Conservation (phyloP, 2,888 invertebrate species). For the Neria commutata region DNA sequence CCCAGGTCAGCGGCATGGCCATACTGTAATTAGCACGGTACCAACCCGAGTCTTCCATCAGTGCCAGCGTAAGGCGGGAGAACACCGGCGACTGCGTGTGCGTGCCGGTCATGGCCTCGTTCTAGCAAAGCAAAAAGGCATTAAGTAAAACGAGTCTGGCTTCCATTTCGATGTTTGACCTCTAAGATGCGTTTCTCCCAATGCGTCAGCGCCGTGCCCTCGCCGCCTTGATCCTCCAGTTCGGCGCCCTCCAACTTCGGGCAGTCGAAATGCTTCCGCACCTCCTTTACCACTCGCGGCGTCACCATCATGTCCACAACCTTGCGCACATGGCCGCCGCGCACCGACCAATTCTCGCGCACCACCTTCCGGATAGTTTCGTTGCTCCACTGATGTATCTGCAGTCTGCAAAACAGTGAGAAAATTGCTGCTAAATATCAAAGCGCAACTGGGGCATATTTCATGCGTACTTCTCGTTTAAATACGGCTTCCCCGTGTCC, state of each 20-base stretch:
- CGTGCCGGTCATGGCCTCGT: slow-evolving; percentile 99
- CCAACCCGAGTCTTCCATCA: slow-evolving; percentile 99
- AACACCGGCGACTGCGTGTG: slow-evolving; percentile 98
- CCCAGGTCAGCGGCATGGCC: slow-evolving; percentile 91
- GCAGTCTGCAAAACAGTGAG: slow-evolving; percentile 66
- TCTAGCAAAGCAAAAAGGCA: slow-evolving; percentile 65
- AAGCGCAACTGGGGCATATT: slow-evolving; percentile 4
- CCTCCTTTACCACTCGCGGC: slow-evolving; percentile 87
- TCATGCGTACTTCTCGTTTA: slow-evolving; percentile 80
- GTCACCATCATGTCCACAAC: slow-evolving; percentile 89
- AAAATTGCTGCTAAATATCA: background rate
- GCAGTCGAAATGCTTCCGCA: slow-evolving; percentile 85
- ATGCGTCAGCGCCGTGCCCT: slow-evolving; percentile 95
- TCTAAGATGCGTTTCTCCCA: slow-evolving; percentile 99
- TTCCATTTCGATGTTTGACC: slow-evolving; percentile 63
- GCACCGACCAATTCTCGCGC: slow-evolving; percentile 77
- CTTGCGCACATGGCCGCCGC: slow-evolving; percentile 75
- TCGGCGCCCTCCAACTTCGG: slow-evolving; percentile 91
- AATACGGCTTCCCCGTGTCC: slow-evolving; percentile 86
- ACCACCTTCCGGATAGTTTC: slow-evolving; percentile 80
- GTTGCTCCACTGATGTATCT: slow-evolving; percentile 94
- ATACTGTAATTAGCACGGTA: slow-evolving; percentile 88
- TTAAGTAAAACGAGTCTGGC: background rate
- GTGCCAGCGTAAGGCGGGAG: slow-evolving; percentile 90
- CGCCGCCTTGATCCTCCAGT: slow-evolving; percentile 96